Evolutionary conservation across 2,888 invertebrate species (phyloP), one percentile per base, ranked within the genome.

Genomic region (Apotomis betuletana): DNA sequence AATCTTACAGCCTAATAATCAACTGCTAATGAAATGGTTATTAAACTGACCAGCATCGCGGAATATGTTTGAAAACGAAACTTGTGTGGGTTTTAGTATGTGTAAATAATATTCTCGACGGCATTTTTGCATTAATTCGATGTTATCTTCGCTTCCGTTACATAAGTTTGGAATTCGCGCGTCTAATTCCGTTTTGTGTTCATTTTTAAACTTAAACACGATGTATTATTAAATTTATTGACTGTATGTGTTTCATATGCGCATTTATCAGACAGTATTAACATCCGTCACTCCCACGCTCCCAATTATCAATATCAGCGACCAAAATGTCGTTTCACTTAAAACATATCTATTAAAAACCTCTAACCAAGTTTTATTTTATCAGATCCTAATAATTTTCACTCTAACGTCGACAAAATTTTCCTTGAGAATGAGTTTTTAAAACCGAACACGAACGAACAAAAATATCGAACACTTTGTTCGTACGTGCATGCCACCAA

Each of bases 121-220:
- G 60, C n/a, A 41, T 67, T 65, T 65, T 15, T 67, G 46, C 55
- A 67, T 61, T 55, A 55, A 61, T 70, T 61, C 59, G 44, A 70
- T 60, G 27, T 57, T 59, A 65, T 62, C 41, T 55, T 15, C 46
- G 67, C 61, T 67, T 71, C 65, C 71, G 71, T 52, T 51, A 54
- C 36, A 41, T 54, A 70, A 65, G 15, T 62, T 27, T 6, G 27
- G 65, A 41, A 49, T 67, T 46, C 12, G 44, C 10, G 54, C 13
- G 15, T 12, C 49, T 59, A 57, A 38, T 58, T 58, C 36, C 12
- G 36, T 57, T 36, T 12, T 5, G 57, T 57, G 12, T 36, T 57
- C 5, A 49, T 49, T 27, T 49, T 49, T 49, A 49, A 9, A 49
- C 9, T 6, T 41, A 41, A 41, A 41, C 41, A 41, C 41, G 6